Conservation (phyloP, 2,797 vertebrate genomes). For the Diplodus puntazzo region DNA sequence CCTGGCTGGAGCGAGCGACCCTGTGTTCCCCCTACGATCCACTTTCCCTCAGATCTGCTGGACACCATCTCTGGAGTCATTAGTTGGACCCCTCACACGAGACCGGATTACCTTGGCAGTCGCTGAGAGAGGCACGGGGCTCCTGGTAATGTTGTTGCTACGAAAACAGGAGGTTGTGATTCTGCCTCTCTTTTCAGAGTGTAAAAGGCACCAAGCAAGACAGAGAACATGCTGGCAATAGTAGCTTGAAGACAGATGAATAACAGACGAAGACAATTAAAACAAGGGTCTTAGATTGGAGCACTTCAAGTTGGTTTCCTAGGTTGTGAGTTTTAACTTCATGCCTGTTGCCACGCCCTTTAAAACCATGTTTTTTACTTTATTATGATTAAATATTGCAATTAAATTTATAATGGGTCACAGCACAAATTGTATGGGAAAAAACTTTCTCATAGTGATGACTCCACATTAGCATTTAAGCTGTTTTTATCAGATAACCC, state of each 20-base stretch:
- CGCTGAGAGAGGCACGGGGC: conserved; percentile 6
- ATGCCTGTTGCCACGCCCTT: not conserved
- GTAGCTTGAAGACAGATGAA: not conserved
- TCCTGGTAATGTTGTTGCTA: not conserved
- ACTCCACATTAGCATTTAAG: too few species aligned
- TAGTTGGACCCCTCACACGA: conserved; percentile 17
- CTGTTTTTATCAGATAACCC: too few species aligned
- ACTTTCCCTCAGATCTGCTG: conserved; percentile 14
- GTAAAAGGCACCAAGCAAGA: not conserved
- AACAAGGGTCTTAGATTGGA: not conserved
- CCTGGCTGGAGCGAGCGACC: not conserved
- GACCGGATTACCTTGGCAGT: conserved; percentile 5
- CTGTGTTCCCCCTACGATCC: not conserved
- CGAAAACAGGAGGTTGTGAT: not conserved
- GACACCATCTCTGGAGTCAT: conserved; percentile 17
- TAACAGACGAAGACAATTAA: not conserved
- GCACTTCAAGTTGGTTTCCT: not conserved
- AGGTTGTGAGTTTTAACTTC: not conserved
- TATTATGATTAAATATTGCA: not conserved
- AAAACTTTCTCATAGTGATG: too few species aligned
- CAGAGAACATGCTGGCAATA: not conserved
- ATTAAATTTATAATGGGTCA: not conserved
- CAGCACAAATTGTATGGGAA: not conserved
- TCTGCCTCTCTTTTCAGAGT: not conserved
- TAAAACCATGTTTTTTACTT: not conserved